phyloP scores from a whole-genome alignment of 2,888 invertebrate genomes.

The Athalia rosae region DNA sequence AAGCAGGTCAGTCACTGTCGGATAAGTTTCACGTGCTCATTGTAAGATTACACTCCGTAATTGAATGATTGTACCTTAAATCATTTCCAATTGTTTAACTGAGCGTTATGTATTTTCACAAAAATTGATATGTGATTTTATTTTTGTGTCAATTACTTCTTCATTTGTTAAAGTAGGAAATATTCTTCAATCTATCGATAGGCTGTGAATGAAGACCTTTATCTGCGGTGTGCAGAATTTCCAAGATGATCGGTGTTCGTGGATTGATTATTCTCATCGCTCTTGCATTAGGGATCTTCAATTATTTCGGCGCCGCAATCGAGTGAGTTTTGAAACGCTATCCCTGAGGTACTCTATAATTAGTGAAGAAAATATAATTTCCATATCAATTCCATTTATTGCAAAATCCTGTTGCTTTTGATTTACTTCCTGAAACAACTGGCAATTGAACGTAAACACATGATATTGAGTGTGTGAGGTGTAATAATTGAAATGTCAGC shows the following conservation, averaged over 20 bases:
- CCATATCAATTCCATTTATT: no score
- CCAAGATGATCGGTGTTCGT: background rate
- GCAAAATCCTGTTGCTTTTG: background rate
- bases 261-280: background rate
- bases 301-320: no score
- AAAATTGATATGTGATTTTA: no score
- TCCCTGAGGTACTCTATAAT: no score
- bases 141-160: no score
- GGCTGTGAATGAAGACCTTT: background rate
- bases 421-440: conserved; percentile 14
- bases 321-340: no score
- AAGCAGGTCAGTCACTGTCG: conserved; percentile 11
- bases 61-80: no score
- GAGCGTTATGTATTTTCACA: no score
- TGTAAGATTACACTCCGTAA: background rate
- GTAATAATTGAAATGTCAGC: conserved; percentile 10
- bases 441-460: background rate
- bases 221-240: background rate
- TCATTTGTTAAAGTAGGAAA: background rate
- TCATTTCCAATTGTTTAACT: no score
- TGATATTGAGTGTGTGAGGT: no score
- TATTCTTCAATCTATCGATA: background rate
- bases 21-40: conserved; percentile 11
- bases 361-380: background rate
- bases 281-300: no score